These are phyloP conservation scores for Spialia ferax DNA, from an alignment of 2,888 invertebrate genomes.

Conservation along the genomic window DNA sequence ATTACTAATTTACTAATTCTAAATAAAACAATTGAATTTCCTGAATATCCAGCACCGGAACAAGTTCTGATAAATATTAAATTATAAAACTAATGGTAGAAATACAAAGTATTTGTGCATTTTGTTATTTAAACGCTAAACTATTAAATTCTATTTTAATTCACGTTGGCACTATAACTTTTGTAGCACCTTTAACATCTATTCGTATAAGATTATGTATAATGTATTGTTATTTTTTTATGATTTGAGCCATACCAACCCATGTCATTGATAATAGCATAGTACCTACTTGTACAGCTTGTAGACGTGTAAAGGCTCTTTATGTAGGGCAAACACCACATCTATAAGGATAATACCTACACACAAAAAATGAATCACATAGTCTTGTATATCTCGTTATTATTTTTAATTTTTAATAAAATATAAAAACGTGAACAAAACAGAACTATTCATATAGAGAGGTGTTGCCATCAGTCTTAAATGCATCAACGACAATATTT, in stretches of 20 bases:
- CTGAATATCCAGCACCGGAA: slow-evolving; percentile 38
- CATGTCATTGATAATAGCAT: no score
- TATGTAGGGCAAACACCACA: not conserved
- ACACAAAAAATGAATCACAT: not conserved
- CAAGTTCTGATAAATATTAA: slow-evolving; percentile 19
- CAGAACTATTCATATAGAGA: not conserved
- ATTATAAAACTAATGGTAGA: slow-evolving; percentile 20
- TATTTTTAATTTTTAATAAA: not conserved
- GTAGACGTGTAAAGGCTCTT: not conserved
- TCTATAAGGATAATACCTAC: not conserved
- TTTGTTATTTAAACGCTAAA: slow-evolving; percentile 35
- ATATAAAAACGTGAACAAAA: not conserved
- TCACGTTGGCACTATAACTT: slow-evolving; percentile 66
- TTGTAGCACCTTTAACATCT: slow-evolving; percentile 60
- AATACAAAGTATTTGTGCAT: slow-evolving; percentile 46
- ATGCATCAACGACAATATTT: slow-evolving; percentile 36
- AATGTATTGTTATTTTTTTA: no score
- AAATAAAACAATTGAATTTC: slow-evolving; percentile 15
- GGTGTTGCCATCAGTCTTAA: slow-evolving; percentile 22
- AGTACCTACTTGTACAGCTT: not conserved
- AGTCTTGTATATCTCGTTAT: not conserved
- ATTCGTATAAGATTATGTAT: no score
- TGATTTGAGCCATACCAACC: no score
- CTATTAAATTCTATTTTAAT: slow-evolving; percentile 45
- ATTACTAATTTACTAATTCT: not conserved